phyloP scores from a whole-genome alignment of 1,140 invertebrate species.

The Camponotus pennsylvanicus region DNA sequence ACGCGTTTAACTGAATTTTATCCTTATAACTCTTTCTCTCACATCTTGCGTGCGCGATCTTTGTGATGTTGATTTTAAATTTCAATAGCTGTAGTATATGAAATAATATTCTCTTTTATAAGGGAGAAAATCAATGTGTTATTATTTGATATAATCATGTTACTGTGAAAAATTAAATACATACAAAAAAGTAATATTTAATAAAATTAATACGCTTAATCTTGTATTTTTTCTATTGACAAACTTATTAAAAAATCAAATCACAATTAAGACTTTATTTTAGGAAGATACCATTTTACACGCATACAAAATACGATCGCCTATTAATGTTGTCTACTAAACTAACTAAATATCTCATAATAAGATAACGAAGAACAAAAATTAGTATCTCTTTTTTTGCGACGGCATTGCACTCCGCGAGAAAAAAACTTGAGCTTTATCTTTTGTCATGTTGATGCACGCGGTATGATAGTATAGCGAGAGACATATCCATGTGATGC shows the following conservation, averaged over 20 bases:
- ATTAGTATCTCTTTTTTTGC: conserved; percentile 27
- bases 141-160: background rate
- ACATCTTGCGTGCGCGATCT: background rate
- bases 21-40: conserved; percentile 9
- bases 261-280: background rate
- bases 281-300: too few relatives aligned
- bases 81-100: background rate
- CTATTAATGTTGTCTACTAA: background rate
- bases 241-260: background rate
- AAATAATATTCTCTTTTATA: background rate
- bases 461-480: conserved; percentile 46
- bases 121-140: background rate
- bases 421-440: conserved; percentile 42
- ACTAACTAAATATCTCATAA: background rate
- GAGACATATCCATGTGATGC: conserved; percentile 49
- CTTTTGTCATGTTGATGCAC: conserved; percentile 58
- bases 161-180: background rate
- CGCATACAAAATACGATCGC: too few relatives aligned
- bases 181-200: background rate
- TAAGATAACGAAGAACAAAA: conserved; percentile 18
- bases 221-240: background rate
- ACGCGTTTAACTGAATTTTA: conserved; percentile 45
- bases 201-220: background rate
- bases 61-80: conserved; percentile 17
- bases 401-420: background rate